Conservation (phyloP, 2,797 vertebrate species). For the Ptychobarbus kaznakovi region DNA sequence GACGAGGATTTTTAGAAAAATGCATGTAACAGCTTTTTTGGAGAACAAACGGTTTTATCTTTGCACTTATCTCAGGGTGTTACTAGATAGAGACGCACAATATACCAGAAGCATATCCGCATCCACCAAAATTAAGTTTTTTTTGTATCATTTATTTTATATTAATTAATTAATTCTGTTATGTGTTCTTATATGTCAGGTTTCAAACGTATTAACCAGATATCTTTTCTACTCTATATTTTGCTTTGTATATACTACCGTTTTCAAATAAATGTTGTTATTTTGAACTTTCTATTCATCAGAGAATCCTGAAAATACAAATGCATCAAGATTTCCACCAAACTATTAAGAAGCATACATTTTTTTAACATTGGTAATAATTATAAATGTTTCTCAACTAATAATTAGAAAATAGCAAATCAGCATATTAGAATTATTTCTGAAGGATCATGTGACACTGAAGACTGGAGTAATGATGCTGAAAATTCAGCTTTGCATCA, state of each 20-base stretch:
- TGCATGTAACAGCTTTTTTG: constrained; percentile 8
- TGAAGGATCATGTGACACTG: neutral
- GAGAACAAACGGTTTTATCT: neutral
- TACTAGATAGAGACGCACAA: neutral
- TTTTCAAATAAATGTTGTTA: neutral
- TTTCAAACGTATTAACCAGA: neutral
- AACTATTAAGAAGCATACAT: neutral
- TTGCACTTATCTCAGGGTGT: constrained; percentile 19
- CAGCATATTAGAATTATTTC: neutral
- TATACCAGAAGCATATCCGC: neutral
- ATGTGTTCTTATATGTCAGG: neutral
- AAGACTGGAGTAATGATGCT: neutral
- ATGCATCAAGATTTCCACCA: neutral
- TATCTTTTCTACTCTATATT: neutral
- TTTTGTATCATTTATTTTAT: neutral
- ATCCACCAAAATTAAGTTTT: neutral
- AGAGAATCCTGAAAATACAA: neutral
- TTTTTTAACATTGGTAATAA: neutral
- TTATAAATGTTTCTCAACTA: neutral
- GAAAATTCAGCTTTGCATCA: neutral
- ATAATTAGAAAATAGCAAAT: neutral
- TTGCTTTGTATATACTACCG: neutral
- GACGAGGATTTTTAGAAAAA: neutral
- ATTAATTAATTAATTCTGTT: neutral
- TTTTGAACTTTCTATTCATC: neutral